These are phyloP conservation scores for Poecile atricapillus DNA, from an alignment of 2,113 vertebrate genomes.

Conservation along the genomic window DNA sequence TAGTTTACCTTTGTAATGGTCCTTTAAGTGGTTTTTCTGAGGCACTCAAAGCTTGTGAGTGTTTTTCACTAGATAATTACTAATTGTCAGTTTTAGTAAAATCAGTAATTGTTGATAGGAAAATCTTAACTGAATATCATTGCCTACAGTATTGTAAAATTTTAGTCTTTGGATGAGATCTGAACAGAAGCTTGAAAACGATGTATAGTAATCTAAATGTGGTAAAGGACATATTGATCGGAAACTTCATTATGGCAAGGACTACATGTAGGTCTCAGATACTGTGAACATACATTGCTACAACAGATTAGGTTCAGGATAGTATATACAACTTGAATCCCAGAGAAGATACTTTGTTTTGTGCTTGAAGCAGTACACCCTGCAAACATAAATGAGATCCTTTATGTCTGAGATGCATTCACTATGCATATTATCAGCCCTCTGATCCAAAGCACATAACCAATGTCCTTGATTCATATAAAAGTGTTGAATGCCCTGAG, in stretches of 20 bases:
- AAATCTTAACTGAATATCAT: neutral
- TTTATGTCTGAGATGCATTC: slow-evolving; percentile 59
- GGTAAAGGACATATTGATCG: neutral
- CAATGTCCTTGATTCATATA: slow-evolving; percentile 57
- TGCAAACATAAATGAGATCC: slow-evolving; percentile 36
- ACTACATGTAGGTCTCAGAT: neutral
- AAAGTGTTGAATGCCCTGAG: slow-evolving; percentile 58
- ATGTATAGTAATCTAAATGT: neutral
- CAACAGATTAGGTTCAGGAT: neutral
- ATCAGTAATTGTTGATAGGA: neutral
- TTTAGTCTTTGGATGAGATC: neutral
- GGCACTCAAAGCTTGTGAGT: neutral
- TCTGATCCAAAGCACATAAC: slow-evolving; percentile 61
- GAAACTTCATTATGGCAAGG: neutral
- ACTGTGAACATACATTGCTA: neutral
- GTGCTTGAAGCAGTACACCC: slow-evolving; percentile 34
- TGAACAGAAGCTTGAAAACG: neutral
- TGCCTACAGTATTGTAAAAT: neutral
- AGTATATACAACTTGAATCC: slow-evolving; percentile 1
- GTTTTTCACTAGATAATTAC: slow-evolving; percentile 13
- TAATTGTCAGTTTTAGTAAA: slow-evolving; percentile 2
- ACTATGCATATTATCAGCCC: slow-evolving; percentile 51
- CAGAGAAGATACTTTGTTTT: slow-evolving; percentile 38
- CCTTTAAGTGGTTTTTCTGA: neutral
- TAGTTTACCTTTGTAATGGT: neutral